Conservation (phyloP, 1,140 invertebrate species). For the Heterodera carotae region DNA sequence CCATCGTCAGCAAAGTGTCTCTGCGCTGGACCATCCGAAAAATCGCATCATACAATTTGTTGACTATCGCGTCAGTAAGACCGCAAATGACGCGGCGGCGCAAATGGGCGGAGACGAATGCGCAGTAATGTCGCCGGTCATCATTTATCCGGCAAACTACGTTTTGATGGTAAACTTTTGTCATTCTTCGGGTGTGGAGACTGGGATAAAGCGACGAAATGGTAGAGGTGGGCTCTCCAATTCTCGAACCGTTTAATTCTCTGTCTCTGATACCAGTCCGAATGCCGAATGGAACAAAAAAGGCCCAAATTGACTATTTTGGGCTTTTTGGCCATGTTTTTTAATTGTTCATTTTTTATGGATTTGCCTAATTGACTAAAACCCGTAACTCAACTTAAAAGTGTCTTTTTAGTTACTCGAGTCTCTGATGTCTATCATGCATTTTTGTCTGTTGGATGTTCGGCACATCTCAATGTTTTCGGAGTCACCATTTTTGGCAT, state of each 20-base stretch:
- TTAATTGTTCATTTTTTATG: background rate
- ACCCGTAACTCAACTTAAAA: background rate
- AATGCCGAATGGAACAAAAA: too few relatives aligned
- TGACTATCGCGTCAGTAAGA: conserved; percentile 47
- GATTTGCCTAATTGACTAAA: too few relatives aligned
- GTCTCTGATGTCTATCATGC: conserved; percentile 79
- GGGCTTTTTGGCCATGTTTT: too few relatives aligned
- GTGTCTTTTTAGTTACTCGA: conserved; percentile 70
- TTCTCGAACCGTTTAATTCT: too few relatives aligned
- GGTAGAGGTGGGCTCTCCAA: too few relatives aligned
- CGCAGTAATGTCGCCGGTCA: background rate
- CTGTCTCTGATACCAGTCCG: too few relatives aligned
- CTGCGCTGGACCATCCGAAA: conserved; percentile 7
- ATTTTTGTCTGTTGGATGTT: conserved; percentile 65
- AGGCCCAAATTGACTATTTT: too few relatives aligned
- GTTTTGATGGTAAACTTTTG: conserved; percentile 63
- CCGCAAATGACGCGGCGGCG: background rate
- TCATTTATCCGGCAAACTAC: conserved; percentile 76
- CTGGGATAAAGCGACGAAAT: too few relatives aligned
- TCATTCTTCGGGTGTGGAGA: too few relatives aligned
- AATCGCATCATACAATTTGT: conserved; percentile 30
- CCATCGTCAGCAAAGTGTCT: too few relatives aligned
- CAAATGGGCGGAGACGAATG: background rate
- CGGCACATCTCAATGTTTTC: background rate
- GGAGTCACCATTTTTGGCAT: background rate